Conservation (phyloP, 2,888 invertebrate species). For the Eucriotettix oculatus region DNA sequence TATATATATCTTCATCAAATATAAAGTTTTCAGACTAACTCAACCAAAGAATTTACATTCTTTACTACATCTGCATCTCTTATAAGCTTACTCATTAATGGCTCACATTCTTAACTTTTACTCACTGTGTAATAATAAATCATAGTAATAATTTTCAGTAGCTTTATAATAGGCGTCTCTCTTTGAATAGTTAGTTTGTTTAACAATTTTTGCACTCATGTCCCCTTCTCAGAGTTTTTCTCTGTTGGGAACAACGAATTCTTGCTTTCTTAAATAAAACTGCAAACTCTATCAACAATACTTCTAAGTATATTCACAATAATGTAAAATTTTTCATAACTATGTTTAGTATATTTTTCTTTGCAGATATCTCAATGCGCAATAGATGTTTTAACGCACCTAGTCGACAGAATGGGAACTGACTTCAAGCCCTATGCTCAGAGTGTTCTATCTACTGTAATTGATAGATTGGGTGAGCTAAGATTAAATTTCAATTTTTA, state of each 20-base stretch:
- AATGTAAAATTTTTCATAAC: not conserved
- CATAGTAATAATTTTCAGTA: too few relatives aligned
- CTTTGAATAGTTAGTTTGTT: too few relatives aligned
- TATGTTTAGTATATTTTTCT: constrained; percentile 2
- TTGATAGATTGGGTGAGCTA: constrained; percentile 50
- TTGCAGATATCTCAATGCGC: constrained; percentile 82
- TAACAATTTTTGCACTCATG: too few relatives aligned
- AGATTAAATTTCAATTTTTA: not conserved
- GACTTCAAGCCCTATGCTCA: constrained; percentile 78
- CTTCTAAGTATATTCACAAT: not conserved
- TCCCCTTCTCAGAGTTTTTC: not conserved
- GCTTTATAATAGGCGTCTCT: too few relatives aligned
- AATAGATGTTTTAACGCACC: constrained; percentile 68
- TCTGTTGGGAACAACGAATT: not conserved
- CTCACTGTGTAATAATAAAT: too few relatives aligned
- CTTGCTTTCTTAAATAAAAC: not conserved
- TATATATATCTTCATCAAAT: too few relatives aligned
- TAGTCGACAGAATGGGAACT: constrained; percentile 71
- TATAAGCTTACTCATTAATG: too few relatives aligned
- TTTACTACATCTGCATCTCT: too few relatives aligned
- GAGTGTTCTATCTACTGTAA: constrained; percentile 63
- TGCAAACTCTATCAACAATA: not conserved
- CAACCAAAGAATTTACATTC: too few relatives aligned
- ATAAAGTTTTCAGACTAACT: too few relatives aligned
- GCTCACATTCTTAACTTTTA: too few relatives aligned